Percentiles rank a stretch among this genome's conserved stretches.
Evolutionary conservation across 2,113 vertebrate genomes (phyloP).

Genomic region (Marmota flaviventris): DNA sequence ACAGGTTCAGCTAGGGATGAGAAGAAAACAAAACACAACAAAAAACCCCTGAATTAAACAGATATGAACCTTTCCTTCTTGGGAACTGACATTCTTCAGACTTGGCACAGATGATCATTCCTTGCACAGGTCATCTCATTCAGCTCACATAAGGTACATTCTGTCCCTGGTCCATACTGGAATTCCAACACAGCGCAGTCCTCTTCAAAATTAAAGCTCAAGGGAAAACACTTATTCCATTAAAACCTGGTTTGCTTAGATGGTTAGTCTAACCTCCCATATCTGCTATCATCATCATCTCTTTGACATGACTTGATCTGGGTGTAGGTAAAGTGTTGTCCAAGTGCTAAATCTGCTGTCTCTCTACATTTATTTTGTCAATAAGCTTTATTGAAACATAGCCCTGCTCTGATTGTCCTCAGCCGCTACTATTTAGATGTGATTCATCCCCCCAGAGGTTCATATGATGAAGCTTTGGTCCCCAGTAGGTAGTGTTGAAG

Average conservation of each 20-base stretch:
- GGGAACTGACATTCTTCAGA: not conserved
- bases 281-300: not conserved
- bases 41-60: not conserved
- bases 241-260: not conserved
- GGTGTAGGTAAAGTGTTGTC: not conserved
- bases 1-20: not conserved
- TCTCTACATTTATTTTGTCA: not conserved
- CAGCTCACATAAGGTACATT: not conserved
- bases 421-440: not conserved
- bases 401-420: not conserved
- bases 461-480: too few species aligned
- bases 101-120: not conserved
- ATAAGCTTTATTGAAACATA: not conserved
- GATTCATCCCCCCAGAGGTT: not conserved
- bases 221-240: not conserved
- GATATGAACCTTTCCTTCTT: not conserved
- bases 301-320: not conserved
- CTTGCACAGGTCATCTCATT: not conserved
- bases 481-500: not conserved
- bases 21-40: not conserved
- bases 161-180: not conserved
- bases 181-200: not conserved
- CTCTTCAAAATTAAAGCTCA: not conserved
- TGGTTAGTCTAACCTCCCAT: not conserved
- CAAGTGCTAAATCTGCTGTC: not conserved